phyloP scores from a whole-genome alignment of 2,113 vertebrate species.

The Rhizomys pruinosus region DNA sequence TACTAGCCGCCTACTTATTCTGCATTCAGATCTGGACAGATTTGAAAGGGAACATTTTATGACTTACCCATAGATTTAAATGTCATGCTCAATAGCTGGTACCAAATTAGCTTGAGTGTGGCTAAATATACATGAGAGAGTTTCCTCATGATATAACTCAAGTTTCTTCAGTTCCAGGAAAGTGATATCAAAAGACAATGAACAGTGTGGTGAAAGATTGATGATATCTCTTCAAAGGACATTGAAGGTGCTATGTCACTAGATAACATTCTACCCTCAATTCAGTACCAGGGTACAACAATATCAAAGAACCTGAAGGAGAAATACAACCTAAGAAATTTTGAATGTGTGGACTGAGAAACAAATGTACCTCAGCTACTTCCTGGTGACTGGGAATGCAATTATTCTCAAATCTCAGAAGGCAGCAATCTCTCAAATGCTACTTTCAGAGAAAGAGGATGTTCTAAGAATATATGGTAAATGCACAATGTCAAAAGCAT shows the following conservation, averaged over 20 bases:
- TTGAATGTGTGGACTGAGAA: background rate
- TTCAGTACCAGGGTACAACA: background rate
- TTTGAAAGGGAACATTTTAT: background rate
- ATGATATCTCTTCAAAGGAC: background rate
- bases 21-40: background rate
- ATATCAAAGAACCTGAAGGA: background rate
- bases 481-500: slow-evolving; percentile 3
- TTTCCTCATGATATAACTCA: background rate
- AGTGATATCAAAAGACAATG: background rate
- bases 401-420: slow-evolving; percentile 45
- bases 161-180: background rate
- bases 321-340: background rate
- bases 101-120: background rate
- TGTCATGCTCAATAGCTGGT: background rate
- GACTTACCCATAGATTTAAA: background rate
- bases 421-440: slow-evolving; percentile 12
- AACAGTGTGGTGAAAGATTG: background rate
- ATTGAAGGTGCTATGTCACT: fast-evolving
- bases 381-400: background rate
- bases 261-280: background rate
- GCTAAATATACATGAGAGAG: background rate
- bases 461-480: slow-evolving; percentile 34
- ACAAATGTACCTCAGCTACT: background rate
- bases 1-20: background rate
- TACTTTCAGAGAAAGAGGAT: slow-evolving; percentile 36